These are phyloP conservation scores for Aegotheles bennettii DNA, from an alignment of 2,113 vertebrate genomes.

Conservation along the genomic window DNA sequence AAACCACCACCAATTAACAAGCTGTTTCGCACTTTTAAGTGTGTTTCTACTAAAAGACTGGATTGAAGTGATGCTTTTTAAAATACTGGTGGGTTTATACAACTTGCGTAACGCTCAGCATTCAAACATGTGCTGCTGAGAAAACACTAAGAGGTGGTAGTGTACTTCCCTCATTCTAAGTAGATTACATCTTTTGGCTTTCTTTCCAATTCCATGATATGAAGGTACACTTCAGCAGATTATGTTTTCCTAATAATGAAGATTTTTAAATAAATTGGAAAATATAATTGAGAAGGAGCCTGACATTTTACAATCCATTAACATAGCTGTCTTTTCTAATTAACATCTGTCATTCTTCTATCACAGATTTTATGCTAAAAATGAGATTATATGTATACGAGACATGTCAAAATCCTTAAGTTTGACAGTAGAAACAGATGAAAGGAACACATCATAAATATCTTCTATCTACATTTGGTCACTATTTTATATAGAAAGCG, in stretches of 20 bases:
- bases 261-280: neutral
- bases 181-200: neutral
- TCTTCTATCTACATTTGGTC: neutral
- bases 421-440: neutral
- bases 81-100: neutral
- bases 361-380: neutral
- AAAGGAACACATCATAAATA: neutral
- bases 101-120: neutral
- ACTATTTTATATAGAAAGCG: neutral
- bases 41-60: neutral
- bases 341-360: neutral
- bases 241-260: neutral
- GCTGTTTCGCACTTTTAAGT: neutral
- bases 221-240: neutral
- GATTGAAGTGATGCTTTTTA: neutral
- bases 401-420: neutral
- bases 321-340: neutral
- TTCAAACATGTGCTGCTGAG: neutral
- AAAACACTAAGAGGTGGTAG: conserved; percentile 11
- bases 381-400: neutral
- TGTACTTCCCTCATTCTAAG: neutral
- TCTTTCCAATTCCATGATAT: neutral
- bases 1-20: neutral
- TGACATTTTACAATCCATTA: neutral
- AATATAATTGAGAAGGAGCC: neutral